A percentile compares a stretch with the other conserved stretches of the same genome.
These are phyloP conservation scores for Cossypha caffra DNA, from an alignment of 2,797 vertebrate species.

Conservation along the genomic window DNA sequence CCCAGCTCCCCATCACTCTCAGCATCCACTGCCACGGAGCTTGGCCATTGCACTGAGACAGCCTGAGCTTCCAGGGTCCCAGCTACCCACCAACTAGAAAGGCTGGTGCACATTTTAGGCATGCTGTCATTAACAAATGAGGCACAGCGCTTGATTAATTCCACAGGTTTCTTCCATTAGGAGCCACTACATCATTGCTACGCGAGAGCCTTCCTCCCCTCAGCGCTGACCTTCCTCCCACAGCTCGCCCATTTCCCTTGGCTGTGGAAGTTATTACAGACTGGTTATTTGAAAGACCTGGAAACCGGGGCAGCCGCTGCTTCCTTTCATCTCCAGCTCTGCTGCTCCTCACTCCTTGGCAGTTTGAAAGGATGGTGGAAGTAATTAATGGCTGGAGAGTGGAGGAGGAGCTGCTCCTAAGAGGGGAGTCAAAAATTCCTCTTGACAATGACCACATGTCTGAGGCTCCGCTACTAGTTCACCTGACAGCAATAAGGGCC, in stretches of 20 bases:
- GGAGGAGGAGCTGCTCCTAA: conserved; percentile 56
- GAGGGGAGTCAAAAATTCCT: conserved; percentile 79
- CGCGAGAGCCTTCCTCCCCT: conserved; percentile 34
- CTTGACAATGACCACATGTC: conserved; percentile 80
- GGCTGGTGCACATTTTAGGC: not conserved
- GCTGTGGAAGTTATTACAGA: conserved; percentile 76
- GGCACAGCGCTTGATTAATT: conserved; percentile 65
- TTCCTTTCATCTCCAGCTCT: conserved; percentile 71
- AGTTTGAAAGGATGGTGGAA: conserved; percentile 75
- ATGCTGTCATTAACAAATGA: conserved; percentile 74
- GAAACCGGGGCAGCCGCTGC: conserved; percentile 61
- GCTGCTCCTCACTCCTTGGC: conserved; percentile 73
- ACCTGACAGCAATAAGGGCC: conserved; percentile 62
- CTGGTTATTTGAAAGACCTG: conserved; percentile 75
- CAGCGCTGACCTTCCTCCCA: conserved; percentile 55
- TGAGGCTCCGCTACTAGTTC: conserved; percentile 57
- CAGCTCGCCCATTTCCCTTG: conserved; percentile 41
- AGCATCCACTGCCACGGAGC: not conserved
- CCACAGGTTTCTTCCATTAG: conserved; percentile 67
- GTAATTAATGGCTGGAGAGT: conserved; percentile 75
- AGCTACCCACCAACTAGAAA: not conserved
- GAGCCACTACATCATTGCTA: conserved; percentile 71
- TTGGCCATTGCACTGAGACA: rapidly evolving
- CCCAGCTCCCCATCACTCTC: rapidly evolving
- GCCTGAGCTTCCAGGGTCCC: not conserved